Conservation (phyloP, 2,888 invertebrate species). For the Trissolcus japonicus region DNA sequence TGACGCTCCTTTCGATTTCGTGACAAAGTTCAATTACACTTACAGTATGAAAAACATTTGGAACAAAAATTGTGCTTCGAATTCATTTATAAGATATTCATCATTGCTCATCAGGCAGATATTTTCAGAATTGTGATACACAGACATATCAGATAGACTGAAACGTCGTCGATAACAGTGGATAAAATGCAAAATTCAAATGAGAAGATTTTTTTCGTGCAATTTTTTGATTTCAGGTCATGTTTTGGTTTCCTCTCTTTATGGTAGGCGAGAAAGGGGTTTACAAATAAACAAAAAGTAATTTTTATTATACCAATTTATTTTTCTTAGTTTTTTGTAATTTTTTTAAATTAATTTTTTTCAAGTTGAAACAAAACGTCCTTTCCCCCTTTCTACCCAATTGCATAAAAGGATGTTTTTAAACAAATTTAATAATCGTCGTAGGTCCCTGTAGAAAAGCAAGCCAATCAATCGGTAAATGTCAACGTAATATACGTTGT, state of each 20-base stretch:
- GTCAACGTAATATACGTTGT: constrained; percentile 37
- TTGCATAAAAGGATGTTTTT: background rate
- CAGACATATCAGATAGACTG: constrained; percentile 53
- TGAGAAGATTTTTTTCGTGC: constrained; percentile 41
- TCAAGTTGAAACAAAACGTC: constrained; percentile 8
- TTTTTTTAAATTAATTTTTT: background rate
- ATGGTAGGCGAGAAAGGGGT: constrained; percentile 13
- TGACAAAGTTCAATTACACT: background rate
- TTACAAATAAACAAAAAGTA: background rate
- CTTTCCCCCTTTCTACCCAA: constrained; percentile 15
- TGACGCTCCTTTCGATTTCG: background rate
- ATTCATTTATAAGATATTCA: constrained; percentile 14
- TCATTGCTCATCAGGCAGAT: constrained; percentile 32
- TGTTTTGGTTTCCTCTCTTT: background rate
- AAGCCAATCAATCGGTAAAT: constrained; percentile 1
- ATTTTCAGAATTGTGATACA: constrained; percentile 49
- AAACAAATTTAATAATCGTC: background rate
- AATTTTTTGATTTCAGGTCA: background rate
- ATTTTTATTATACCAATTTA: constrained; percentile 12
- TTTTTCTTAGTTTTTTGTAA: background rate
- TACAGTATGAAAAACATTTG: background rate
- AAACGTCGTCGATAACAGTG: constrained; percentile 49
- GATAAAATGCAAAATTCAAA: constrained; percentile 55
- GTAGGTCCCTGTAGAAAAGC: constrained; percentile 4
- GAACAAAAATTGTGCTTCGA: constrained; percentile 20